These are phyloP conservation scores for Thamnaconus septentrionalis DNA, from an alignment of 2,113 vertebrate genomes.

Conservation along the genomic window DNA sequence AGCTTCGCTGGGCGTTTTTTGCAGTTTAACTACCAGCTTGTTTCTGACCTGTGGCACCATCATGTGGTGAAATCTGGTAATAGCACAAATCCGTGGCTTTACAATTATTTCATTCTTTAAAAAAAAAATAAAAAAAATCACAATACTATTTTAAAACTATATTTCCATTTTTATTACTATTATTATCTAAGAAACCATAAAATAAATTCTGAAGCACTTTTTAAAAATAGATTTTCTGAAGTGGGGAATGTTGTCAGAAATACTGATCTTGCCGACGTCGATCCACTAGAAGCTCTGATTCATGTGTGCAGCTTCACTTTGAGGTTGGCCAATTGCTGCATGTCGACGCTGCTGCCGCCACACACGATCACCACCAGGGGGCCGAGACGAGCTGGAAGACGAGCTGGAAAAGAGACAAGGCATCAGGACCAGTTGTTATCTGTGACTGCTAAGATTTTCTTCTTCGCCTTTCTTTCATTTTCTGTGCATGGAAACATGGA, in stretches of 20 bases:
- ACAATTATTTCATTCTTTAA: background rate
- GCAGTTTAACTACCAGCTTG: background rate
- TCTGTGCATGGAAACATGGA: too few species aligned
- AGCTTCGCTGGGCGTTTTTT: background rate
- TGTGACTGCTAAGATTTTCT: too few species aligned
- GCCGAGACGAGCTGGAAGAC: slow-evolving; percentile 52
- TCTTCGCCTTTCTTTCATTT: too few species aligned
- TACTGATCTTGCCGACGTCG: background rate
- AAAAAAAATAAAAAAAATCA: background rate
- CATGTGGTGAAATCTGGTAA: slow-evolving; percentile 29
- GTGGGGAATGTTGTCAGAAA: background rate
- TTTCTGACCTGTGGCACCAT: slow-evolving; percentile 21
- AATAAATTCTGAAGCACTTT: background rate
- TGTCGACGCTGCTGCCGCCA: slow-evolving; percentile 76
- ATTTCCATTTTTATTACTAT: background rate
- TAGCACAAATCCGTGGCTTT: background rate
- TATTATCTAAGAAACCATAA: background rate
- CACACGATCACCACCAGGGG: slow-evolving; percentile 79
- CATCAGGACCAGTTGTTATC: too few species aligned
- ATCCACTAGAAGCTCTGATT: background rate
- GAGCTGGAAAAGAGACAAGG: slow-evolving; percentile 31
- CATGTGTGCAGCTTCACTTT: slow-evolving; percentile 49
- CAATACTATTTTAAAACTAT: background rate
- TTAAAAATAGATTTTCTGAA: background rate
- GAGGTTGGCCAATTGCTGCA: slow-evolving; percentile 63